phyloP scores from a whole-genome alignment of 2,113 vertebrate genomes.

The Globicephala melas region DNA sequence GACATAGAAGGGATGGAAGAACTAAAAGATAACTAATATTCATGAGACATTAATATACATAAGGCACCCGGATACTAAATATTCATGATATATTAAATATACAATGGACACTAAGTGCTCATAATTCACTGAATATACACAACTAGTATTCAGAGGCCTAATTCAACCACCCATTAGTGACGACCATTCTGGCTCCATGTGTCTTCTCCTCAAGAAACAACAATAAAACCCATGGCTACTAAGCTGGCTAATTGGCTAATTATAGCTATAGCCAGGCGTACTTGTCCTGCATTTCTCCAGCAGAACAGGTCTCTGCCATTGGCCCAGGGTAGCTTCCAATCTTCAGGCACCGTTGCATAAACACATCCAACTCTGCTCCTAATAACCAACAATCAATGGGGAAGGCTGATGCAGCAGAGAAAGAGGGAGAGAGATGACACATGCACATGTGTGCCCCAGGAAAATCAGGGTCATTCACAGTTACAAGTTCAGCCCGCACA shows the following conservation, averaged over 20 bases:
- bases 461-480: neutral
- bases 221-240: neutral
- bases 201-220: neutral
- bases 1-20: neutral
- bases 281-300: neutral
- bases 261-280: neutral
- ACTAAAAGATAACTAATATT: neutral
- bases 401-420: neutral
- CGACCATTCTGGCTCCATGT: neutral
- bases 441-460: neutral
- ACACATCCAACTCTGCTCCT: neutral
- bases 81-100: neutral
- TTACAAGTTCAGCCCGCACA: neutral
- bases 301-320: neutral
- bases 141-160: neutral
- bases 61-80: neutral
- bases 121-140: neutral
- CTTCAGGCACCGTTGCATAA: neutral
- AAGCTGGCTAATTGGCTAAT: neutral
- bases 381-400: neutral
- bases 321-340: neutral
- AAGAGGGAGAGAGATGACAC: neutral
- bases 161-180: neutral
- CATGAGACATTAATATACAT: neutral
- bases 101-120: neutral